These are phyloP conservation scores for Andrena dorsata DNA, from an alignment of 2,888 invertebrate species.

Conservation along the genomic window DNA sequence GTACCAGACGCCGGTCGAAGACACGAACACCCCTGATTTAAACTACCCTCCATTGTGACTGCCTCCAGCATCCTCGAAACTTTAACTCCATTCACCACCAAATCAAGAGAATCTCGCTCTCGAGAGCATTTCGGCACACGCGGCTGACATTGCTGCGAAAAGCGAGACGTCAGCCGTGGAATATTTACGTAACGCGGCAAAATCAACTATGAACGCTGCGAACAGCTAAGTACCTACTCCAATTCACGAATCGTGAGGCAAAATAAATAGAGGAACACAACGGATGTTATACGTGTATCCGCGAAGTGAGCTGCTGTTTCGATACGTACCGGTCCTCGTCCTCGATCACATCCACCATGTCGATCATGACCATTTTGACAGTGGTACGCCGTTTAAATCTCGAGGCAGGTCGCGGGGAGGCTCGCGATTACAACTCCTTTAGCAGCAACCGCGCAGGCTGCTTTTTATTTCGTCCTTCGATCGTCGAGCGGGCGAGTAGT, in stretches of 20 bases:
- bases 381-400: not conserved
- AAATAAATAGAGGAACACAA: not conserved
- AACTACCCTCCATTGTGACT: not conserved
- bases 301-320: not conserved
- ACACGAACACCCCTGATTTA: not conserved
- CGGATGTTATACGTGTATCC: not conserved
- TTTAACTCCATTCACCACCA: not conserved
- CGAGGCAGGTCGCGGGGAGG: not conserved
- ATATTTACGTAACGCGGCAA: slow-evolving; percentile 51
- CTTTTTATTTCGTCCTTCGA: not conserved
- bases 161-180: slow-evolving; percentile 10
- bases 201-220: not conserved
- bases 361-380: slow-evolving; percentile 83
- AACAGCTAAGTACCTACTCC: not conserved
- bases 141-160: not conserved
- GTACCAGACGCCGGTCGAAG: slow-evolving; percentile 34
- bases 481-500: not conserved
- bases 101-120: not conserved
- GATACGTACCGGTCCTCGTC: slow-evolving; percentile 82
- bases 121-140: not conserved
- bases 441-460: not conserved
- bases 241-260: not conserved
- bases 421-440: not conserved
- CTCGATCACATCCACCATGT: slow-evolving; percentile 82
- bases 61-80: not conserved